Percentiles rank a stretch among this genome's conserved stretches.
phyloP scores from a whole-genome alignment of 2,113 vertebrate species.

The Eubucco bourcierii region DNA sequence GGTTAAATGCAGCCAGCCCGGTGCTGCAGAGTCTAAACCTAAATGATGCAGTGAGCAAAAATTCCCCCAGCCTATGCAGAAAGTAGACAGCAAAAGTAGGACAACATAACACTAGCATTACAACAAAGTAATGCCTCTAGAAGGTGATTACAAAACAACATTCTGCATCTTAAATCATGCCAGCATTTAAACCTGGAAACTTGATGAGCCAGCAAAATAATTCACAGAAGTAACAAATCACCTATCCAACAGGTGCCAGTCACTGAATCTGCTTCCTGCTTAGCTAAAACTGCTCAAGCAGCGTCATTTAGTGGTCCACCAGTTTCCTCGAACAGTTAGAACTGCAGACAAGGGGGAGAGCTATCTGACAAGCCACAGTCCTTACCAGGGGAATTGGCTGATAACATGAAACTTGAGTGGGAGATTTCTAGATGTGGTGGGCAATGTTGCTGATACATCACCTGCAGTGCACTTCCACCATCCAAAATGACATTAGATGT shows the following conservation, averaged over 20 bases:
- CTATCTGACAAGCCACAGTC: neutral
- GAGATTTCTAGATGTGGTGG: neutral
- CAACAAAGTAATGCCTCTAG: constrained; percentile 24
- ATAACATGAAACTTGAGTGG: neutral
- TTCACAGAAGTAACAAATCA: neutral
- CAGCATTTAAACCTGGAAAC: constrained; percentile 20
- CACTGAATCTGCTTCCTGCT: neutral
- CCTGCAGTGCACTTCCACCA: neutral
- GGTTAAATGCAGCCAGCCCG: neutral
- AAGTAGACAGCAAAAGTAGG: constrained; percentile 50
- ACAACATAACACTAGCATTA: constrained; percentile 23
- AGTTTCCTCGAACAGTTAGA: neutral
- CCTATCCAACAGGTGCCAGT: neutral
- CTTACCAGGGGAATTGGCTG: neutral
- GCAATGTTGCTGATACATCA: neutral
- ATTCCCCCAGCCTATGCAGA: constrained; percentile 11
- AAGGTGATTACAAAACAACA: constrained; percentile 45
- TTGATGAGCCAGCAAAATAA: constrained; percentile 27
- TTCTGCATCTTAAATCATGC: neutral
- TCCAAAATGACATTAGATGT: neutral
- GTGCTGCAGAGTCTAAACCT: neutral
- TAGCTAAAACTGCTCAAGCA: neutral
- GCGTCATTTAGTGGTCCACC: neutral
- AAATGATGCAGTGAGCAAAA: neutral
- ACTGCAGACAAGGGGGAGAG: neutral